Conservation (phyloP, 2,888 invertebrate genomes). For the Andrena chrysosceles region DNA sequence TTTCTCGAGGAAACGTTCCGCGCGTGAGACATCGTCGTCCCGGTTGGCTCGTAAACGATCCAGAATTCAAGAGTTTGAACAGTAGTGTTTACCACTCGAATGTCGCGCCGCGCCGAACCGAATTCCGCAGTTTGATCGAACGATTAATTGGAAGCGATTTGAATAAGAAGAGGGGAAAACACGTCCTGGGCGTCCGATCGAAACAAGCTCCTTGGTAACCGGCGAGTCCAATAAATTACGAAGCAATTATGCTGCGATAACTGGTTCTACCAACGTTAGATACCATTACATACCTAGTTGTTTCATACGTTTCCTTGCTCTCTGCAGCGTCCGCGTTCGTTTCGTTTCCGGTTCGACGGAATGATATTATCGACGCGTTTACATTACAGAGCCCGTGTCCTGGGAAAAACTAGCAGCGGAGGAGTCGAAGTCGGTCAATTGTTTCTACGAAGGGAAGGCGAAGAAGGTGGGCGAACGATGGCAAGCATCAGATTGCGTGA, state of each 20-base stretch:
- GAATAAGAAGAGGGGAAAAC: constrained; percentile 2
- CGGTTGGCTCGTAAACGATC: constrained; percentile 4
- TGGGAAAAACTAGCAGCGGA: constrained; percentile 66
- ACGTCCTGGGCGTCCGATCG: background rate
- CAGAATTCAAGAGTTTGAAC: constrained; percentile 8
- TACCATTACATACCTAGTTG: background rate
- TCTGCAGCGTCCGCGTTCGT: background rate
- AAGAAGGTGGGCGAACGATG: constrained; percentile 73
- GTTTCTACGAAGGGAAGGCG: constrained; percentile 73
- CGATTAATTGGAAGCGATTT: constrained; percentile 4
- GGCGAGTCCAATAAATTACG: background rate
- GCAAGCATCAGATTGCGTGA: constrained; percentile 75
- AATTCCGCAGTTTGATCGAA: background rate
- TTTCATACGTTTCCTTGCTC: no score
- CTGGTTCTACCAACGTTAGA: background rate
- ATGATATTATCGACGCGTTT: background rate
- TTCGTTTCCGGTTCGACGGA: background rate
- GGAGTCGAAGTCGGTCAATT: constrained; percentile 57
- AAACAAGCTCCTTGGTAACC: background rate
- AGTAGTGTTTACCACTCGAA: background rate
- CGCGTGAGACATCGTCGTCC: background rate
- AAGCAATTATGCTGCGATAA: background rate
- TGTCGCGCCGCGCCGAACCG: background rate
- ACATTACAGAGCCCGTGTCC: constrained; percentile 72
- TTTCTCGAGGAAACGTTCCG: constrained; percentile 4